A percentile compares a stretch with the other conserved stretches of the same genome.
phyloP scores from a whole-genome alignment of 2,113 vertebrate species.

The Pseudois nayaur region DNA sequence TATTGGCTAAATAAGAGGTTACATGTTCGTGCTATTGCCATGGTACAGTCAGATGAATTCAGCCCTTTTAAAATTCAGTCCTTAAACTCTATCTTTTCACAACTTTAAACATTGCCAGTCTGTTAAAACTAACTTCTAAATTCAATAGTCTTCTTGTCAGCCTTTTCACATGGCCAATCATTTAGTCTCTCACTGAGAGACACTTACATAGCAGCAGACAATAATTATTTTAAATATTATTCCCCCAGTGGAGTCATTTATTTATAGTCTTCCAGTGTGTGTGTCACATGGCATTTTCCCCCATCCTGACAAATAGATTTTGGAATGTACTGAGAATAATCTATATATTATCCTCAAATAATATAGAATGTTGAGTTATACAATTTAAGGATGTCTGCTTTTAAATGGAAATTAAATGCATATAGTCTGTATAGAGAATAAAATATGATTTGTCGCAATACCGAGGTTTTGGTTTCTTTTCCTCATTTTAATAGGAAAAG shows the following conservation, averaged over 20 bases:
- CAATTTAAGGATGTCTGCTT: not conserved
- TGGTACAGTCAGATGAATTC: not conserved
- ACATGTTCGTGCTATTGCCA: conserved; percentile 9
- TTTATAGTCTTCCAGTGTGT: not conserved
- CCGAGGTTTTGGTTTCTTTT: not conserved
- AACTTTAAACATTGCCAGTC: conserved; percentile 34
- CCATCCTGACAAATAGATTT: not conserved
- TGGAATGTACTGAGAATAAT: not conserved
- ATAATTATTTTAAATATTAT: not conserved
- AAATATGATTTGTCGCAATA: not conserved
- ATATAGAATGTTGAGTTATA: not conserved
- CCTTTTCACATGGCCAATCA: not conserved
- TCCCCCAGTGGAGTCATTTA: not conserved
- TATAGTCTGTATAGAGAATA: not conserved
- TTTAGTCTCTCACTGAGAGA: not conserved
- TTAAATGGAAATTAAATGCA: not conserved
- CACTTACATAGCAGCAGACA: not conserved
- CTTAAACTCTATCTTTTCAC: not conserved
- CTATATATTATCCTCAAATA: not conserved
- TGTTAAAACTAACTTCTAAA: conserved; percentile 43
- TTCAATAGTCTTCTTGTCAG: not conserved
- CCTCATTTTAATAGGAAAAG: not conserved
- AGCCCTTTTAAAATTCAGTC: not conserved
- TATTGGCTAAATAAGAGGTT: conserved; percentile 12
- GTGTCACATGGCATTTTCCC: not conserved